phyloP scores from a whole-genome alignment of 1,140 invertebrate genomes.

The Diprion similis region DNA sequence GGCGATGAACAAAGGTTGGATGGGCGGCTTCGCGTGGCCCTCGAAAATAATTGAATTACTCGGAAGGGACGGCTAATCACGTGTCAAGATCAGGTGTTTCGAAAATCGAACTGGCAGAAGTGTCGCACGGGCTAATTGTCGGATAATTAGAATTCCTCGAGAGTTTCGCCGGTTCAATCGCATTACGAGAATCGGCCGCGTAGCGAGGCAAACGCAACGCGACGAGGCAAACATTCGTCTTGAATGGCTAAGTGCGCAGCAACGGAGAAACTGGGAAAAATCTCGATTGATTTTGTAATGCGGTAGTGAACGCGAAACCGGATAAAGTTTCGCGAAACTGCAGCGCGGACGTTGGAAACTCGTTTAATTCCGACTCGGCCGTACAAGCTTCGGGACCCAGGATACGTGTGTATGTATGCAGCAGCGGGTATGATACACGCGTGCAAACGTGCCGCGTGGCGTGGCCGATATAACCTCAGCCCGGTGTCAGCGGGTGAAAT shows the following conservation, averaged over 20 bases:
- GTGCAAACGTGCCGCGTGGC: no score
- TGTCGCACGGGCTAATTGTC: background rate
- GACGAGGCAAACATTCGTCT: background rate
- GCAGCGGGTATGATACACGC: no score
- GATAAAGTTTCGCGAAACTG: background rate
- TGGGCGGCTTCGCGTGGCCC: no score
- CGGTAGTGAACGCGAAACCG: background rate
- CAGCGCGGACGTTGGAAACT: background rate
- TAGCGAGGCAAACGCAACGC: background rate
- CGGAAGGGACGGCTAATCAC: background rate
- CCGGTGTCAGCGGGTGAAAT: no score
- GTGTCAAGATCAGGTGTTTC: constrained; percentile 7
- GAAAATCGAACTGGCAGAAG: background rate
- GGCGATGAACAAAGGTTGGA: no score
- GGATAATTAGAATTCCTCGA: background rate
- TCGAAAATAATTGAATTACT: no score
- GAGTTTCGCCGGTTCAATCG: background rate
- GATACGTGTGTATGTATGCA: no score
- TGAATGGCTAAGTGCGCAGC: background rate
- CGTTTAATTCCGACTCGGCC: background rate
- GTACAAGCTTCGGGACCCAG: background rate
- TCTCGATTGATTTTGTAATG: background rate
- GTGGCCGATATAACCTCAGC: no score
- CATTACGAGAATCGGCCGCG: background rate
- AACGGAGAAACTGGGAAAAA: background rate